Conservation (phyloP, 2,113 vertebrate species). For the Tragelaphus scriptus region DNA sequence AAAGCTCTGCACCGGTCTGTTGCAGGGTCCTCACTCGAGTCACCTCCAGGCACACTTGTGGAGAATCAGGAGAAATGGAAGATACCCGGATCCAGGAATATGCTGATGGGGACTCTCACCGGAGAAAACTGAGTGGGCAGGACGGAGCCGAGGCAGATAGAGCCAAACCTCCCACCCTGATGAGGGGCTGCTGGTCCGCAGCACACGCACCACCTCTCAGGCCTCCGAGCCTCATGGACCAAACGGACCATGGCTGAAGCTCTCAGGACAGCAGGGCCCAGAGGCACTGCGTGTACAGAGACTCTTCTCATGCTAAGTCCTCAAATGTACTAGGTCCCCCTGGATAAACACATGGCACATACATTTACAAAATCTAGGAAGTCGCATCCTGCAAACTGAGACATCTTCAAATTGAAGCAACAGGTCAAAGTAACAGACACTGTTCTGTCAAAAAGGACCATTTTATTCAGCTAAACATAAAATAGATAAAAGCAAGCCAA, state of each 20-base stretch:
- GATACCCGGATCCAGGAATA: not conserved
- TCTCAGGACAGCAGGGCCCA: not conserved
- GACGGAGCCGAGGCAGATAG: not conserved
- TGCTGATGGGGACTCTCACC: not conserved
- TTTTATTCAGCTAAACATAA: constrained; percentile 73
- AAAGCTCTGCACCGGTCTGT: not conserved
- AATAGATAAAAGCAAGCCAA: constrained; percentile 43
- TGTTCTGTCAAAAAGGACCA: constrained; percentile 52
- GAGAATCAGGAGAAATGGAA: not conserved
- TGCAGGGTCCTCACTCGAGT: not conserved
- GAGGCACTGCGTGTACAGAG: not conserved
- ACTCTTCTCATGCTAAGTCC: not conserved
- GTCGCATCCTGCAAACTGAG: not conserved
- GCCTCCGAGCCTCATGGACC: not conserved
- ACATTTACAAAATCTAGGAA: not conserved
- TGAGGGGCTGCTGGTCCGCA: accelerated
- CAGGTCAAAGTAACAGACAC: not conserved
- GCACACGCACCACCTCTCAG: accelerated
- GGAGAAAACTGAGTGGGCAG: not conserved
- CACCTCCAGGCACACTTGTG: not conserved
- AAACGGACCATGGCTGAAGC: not conserved
- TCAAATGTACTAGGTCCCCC: not conserved
- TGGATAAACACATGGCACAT: not conserved
- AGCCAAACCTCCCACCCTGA: not conserved
- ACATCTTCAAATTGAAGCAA: not conserved